Conservation (phyloP, 2,113 vertebrate species). For the Oryzias celebensis region DNA sequence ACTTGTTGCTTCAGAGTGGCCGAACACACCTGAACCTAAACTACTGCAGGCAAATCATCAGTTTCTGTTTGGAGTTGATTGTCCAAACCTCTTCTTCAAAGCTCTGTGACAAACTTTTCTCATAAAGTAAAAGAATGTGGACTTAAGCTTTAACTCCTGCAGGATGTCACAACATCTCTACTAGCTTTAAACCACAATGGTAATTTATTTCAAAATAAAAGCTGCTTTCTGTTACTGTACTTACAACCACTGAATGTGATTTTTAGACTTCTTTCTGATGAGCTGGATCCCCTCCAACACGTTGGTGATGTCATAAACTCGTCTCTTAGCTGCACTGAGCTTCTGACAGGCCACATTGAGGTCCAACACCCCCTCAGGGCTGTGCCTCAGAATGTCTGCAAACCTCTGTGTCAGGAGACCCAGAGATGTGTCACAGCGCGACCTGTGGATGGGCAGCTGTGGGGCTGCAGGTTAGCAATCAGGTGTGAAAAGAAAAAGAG, state of each 20-base stretch:
- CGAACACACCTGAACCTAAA: too few relatives aligned
- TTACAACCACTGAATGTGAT: constrained; percentile 93
- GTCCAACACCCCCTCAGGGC: constrained; percentile 87
- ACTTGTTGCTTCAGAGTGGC: too few relatives aligned
- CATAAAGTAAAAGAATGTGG: too few relatives aligned
- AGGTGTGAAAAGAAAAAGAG: background rate
- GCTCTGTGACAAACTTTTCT: too few relatives aligned
- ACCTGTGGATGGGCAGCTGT: constrained; percentile 79
- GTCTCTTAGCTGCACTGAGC: constrained; percentile 88
- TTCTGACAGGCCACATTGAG: constrained; percentile 84
- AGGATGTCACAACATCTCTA: too few relatives aligned
- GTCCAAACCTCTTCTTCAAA: too few relatives aligned
- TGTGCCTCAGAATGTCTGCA: constrained; percentile 82
- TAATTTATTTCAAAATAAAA: too few relatives aligned
- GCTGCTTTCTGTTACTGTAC: constrained; percentile 52
- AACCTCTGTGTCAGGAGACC: constrained; percentile 89
- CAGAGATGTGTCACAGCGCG: constrained; percentile 89
- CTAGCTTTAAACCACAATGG: too few relatives aligned
- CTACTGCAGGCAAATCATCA: too few relatives aligned
- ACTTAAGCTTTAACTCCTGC: too few relatives aligned
- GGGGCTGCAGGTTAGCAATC: background rate
- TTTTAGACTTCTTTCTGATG: constrained; percentile 94
- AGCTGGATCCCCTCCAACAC: constrained; percentile 93
- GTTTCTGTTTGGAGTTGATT: too few relatives aligned
- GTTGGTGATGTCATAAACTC: constrained; percentile 96